phyloP scores from a whole-genome alignment of 2,797 vertebrate species.

The Gila robusta region DNA sequence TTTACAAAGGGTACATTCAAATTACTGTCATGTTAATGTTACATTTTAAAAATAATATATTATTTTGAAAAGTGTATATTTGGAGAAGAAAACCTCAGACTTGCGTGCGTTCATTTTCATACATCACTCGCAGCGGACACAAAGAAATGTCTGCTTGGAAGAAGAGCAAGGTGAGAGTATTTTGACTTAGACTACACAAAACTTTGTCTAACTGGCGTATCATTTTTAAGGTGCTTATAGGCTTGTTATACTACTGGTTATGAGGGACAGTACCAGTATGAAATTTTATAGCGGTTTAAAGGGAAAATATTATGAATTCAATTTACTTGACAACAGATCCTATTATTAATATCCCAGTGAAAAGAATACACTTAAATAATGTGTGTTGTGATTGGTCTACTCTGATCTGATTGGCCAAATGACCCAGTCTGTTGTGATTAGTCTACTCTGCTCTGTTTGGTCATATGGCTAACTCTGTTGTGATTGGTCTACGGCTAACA shows the following conservation, averaged over 20 bases:
- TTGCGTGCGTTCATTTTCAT: not conserved
- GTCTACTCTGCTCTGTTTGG: no score
- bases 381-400: no score
- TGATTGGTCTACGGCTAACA: no score
- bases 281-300: not conserved
- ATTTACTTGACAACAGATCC: not conserved
- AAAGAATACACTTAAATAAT: not conserved
- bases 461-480: no score
- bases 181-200: not conserved
- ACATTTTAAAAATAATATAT: not conserved
- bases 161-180: not conserved
- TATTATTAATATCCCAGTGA: not conserved
- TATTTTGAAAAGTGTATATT: not conserved
- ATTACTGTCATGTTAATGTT: not conserved
- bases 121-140: not conserved
- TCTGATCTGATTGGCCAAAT: no score
- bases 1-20: not conserved
- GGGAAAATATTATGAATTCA: not conserved
- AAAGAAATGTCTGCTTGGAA: not conserved
- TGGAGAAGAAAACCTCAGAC: not conserved
- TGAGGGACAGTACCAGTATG: not conserved
- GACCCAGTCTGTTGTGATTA: no score
- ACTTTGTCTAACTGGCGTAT: not conserved
- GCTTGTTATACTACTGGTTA: no score
- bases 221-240: no score